Conservation (phyloP, 1,140 invertebrate genomes). For the Drosophila biarmipes region DNA sequence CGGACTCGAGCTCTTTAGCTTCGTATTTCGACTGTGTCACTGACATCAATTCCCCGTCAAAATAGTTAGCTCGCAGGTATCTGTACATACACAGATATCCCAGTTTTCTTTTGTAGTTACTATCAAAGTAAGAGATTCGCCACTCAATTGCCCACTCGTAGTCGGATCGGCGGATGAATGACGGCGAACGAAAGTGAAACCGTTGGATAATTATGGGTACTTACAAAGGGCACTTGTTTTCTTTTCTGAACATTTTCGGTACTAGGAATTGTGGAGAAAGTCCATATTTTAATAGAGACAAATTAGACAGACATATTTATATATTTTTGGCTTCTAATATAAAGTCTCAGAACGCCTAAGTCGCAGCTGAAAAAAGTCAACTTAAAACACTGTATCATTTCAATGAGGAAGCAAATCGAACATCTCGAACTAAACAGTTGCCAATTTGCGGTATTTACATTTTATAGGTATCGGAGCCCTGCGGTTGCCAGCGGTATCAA, state of each 20-base stretch:
- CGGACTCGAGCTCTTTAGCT: conserved; percentile 6
- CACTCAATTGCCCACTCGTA: conserved; percentile 7
- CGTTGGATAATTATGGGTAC: neutral
- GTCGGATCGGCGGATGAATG: neutral
- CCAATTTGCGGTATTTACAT: conserved; percentile 31
- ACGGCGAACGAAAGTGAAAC: conserved; percentile 32
- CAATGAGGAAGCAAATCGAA: conserved; percentile 22
- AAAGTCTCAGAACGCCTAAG: neutral
- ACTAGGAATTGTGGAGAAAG: neutral
- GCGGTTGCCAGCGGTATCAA: conserved; percentile 35
- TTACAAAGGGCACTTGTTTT: conserved; percentile 9
- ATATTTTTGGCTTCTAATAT: neutral
- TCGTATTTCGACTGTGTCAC: conserved; percentile 59
- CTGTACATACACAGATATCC: neutral
- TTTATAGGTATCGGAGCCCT: neutral
- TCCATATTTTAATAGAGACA: neutral
- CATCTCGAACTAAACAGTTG: conserved; percentile 16
- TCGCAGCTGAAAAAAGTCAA: neutral
- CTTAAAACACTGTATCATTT: neutral
- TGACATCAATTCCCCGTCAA: conserved; percentile 69
- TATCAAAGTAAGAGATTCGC: neutral
- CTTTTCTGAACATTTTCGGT: neutral
- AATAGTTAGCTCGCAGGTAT: conserved; percentile 36
- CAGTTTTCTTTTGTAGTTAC: conserved; percentile 9
- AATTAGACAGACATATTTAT: neutral